phyloP scores from a whole-genome alignment of 2,797 vertebrate species.

The Novumbra hubbsi region DNA sequence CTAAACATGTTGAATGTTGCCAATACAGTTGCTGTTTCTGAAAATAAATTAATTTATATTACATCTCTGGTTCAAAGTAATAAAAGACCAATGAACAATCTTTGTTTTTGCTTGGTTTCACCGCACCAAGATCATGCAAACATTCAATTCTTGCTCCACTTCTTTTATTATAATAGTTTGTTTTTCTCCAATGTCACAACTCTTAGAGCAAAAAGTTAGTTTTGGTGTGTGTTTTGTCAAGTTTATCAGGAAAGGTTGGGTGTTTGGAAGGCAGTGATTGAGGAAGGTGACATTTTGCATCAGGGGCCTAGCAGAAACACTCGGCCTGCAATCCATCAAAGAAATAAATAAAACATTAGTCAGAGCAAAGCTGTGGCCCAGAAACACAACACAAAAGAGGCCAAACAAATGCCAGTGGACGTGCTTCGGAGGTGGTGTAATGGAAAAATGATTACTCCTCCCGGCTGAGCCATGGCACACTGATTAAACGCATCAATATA shows the following conservation, averaged over 20 bases:
- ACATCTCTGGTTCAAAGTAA: slow-evolving; percentile 5
- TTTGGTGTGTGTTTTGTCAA: slow-evolving; percentile 13
- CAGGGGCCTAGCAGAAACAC: slow-evolving; percentile 33
- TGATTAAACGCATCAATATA: slow-evolving; percentile 46
- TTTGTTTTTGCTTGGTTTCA: slow-evolving; percentile 22
- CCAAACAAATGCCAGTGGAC: slow-evolving; percentile 42
- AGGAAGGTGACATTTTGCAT: slow-evolving; percentile 42
- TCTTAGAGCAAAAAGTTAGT: slow-evolving; percentile 14
- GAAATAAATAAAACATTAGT: slow-evolving; percentile 41
- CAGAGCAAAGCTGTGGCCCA: slow-evolving; percentile 10
- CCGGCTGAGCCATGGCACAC: slow-evolving; percentile 25
- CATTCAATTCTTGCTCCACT: not conserved
- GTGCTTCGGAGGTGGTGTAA: slow-evolving; percentile 34
- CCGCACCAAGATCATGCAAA: not conserved
- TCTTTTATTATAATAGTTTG: slow-evolving; percentile 14
- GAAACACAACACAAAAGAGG: slow-evolving; percentile 19
- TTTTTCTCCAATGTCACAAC: slow-evolving; percentile 25
- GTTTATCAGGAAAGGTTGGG: not conserved
- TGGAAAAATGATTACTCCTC: slow-evolving; percentile 46
- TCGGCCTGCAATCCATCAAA: slow-evolving; percentile 43
- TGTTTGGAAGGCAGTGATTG: slow-evolving; percentile 32
- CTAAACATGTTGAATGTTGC: not conserved
- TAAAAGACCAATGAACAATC: slow-evolving; percentile 16
- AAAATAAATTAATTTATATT: slow-evolving; percentile 11
- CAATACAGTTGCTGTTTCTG: not conserved